Percentiles rank a stretch among this genome's conserved stretches.
These are phyloP conservation scores for Iselma pallidipennis DNA, from an alignment of 2,888 invertebrate species.

Conservation along the genomic window DNA sequence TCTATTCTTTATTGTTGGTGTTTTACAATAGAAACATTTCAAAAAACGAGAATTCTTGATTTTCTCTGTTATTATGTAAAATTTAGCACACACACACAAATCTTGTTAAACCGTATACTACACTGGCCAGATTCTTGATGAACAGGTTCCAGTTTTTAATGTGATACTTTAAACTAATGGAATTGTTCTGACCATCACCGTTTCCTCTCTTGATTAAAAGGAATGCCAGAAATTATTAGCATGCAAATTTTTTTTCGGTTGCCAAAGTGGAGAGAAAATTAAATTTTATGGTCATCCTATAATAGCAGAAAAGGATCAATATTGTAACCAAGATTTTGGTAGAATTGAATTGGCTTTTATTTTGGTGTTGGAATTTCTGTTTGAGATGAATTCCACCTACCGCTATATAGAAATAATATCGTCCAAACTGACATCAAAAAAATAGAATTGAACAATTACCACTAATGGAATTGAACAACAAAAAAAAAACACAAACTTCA, in stretches of 20 bases:
- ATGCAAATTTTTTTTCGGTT: slow-evolving; percentile 4
- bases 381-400: too few species aligned
- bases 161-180: neutral
- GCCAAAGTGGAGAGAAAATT: neutral
- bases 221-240: neutral
- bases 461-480: neutral
- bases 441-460: neutral
- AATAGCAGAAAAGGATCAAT: too few species aligned
- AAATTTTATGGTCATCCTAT: neutral
- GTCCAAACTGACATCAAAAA: neutral
- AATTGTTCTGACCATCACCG: neutral
- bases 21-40: neutral
- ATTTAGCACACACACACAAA: too few species aligned
- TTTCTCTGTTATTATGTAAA: too few species aligned
- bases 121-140: too few species aligned
- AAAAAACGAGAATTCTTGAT: too few species aligned
- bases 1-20: slow-evolving; percentile 11
- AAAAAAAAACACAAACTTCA: neutral
- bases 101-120: too few species aligned
- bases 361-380: too few species aligned
- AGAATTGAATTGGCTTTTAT: too few species aligned
- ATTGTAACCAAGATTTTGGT: too few species aligned
- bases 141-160: slow-evolving; percentile 19
- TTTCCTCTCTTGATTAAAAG: neutral
- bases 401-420: neutral